phyloP scores from a whole-genome alignment of 2,797 vertebrate genomes.

The Morelia viridis region DNA sequence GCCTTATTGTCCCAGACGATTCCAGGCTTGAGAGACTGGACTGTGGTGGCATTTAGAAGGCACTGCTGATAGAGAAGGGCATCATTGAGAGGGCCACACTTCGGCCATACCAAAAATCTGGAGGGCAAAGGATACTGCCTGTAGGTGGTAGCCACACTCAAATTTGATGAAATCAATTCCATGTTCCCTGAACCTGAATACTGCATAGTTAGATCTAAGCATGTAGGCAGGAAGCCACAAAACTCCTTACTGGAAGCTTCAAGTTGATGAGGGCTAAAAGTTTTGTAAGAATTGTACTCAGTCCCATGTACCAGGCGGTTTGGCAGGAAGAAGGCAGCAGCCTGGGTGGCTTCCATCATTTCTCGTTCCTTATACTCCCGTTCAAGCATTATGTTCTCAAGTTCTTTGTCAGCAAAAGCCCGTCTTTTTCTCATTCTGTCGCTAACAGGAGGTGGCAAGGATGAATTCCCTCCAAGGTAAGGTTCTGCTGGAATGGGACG shows the following conservation, averaged over 20 bases:
- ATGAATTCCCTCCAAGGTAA: conserved; percentile 79
- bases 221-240: conserved; percentile 83
- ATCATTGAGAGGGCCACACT: conserved; percentile 83
- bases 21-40: conserved; percentile 88
- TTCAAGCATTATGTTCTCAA: conserved; percentile 98
- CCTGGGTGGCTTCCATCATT: conserved; percentile 87
- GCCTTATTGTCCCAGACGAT: conserved; percentile 85
- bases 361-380: conserved; percentile 96
- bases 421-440: conserved; percentile 98
- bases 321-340: conserved; percentile 84
- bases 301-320: conserved; percentile 80
- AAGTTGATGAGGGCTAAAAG: conserved; percentile 74
- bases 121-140: conserved; percentile 89
- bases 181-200: conserved; percentile 87
- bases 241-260: conserved; percentile 85
- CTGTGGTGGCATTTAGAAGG: conserved; percentile 86
- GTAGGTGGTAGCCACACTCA: conserved; percentile 94
- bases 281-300: conserved; percentile 89
- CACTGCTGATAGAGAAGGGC: conserved; percentile 94
- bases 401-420: conserved; percentile 97
- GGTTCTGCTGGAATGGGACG: conserved; percentile 87
- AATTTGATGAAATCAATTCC: conserved; percentile 95
- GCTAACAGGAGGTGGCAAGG: conserved; percentile 90
- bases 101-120: conserved; percentile 91
- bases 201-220: conserved; percentile 88